These are phyloP conservation scores for Scaptomyza polygonia DNA, from an alignment of 2,888 invertebrate species.

Conservation along the genomic window DNA sequence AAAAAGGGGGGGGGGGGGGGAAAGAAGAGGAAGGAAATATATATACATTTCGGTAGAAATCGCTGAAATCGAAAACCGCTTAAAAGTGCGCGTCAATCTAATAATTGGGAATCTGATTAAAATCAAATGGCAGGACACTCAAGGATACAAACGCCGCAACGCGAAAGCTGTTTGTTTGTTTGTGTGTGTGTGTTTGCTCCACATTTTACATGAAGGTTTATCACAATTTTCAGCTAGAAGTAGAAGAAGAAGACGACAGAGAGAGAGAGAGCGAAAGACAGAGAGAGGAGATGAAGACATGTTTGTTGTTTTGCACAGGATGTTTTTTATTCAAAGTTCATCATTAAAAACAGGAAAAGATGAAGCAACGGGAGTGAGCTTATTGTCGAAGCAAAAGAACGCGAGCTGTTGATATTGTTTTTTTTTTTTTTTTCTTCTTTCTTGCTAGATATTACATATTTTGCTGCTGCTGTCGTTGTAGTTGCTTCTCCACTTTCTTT, in stretches of 20 bases:
- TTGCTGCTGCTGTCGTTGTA: background rate
- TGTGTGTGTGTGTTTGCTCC: conserved; percentile 2
- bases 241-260: background rate
- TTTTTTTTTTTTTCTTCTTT: background rate
- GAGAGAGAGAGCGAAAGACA: background rate
- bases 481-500: background rate
- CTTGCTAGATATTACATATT: too few relatives aligned
- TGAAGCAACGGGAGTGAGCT: too few relatives aligned
- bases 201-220: conserved; percentile 15
- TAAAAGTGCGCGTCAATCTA: conserved; percentile 54
- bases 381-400: background rate
- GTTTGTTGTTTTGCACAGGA: conserved; percentile 3
- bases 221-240: conserved; percentile 9
- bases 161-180: conserved; percentile 12
- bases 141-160: conserved; percentile 27
- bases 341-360: background rate
- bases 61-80: conserved; percentile 59
- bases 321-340: background rate
- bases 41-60: conserved; percentile 27
- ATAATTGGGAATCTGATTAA: conserved; percentile 56
- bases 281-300: background rate
- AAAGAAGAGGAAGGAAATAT: conserved; percentile 9
- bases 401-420: background rate
- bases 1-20: too few relatives aligned
- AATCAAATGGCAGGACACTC: conserved; percentile 44